A percentile compares a stretch with the other conserved stretches of the same genome.
Conservation (phyloP, 2,113 vertebrate genomes). For the Lepidothrix coronata region DNA sequence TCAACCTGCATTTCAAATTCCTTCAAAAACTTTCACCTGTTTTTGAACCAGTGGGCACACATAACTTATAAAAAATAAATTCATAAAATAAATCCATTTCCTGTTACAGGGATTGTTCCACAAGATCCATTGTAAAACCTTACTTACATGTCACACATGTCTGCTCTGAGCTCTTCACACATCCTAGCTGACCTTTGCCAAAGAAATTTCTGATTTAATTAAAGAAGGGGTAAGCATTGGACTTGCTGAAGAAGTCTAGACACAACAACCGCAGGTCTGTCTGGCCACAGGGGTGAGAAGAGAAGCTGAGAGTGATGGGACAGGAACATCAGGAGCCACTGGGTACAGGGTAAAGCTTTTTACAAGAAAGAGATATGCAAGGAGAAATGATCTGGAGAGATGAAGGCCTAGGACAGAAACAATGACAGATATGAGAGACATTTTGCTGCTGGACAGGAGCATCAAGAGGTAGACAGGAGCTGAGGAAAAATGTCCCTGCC, state of each 20-base stretch:
- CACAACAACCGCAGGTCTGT: fast-evolving
- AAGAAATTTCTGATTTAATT: not conserved
- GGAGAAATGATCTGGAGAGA: not conserved
- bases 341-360: not conserved
- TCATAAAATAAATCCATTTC: not conserved
- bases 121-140: not conserved
- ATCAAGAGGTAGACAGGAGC: not conserved
- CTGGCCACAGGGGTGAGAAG: not conserved
- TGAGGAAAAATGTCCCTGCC: not conserved
- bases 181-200: not conserved
- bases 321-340: not conserved
- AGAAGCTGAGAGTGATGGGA: not conserved
- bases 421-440: not conserved
- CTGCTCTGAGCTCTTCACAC: not conserved
- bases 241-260: not conserved
- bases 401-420: not conserved
- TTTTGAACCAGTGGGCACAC: not conserved
- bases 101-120: not conserved
- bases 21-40: not conserved
- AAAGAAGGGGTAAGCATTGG: not conserved
- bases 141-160: not conserved
- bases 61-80: not conserved
- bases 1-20: not conserved
- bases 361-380: not conserved
- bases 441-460: not conserved